Evolutionary conservation across 2,797 vertebrate genomes (phyloP), one percentile per base, ranked within the genome.

Genomic region (Betta splendens): DNA sequence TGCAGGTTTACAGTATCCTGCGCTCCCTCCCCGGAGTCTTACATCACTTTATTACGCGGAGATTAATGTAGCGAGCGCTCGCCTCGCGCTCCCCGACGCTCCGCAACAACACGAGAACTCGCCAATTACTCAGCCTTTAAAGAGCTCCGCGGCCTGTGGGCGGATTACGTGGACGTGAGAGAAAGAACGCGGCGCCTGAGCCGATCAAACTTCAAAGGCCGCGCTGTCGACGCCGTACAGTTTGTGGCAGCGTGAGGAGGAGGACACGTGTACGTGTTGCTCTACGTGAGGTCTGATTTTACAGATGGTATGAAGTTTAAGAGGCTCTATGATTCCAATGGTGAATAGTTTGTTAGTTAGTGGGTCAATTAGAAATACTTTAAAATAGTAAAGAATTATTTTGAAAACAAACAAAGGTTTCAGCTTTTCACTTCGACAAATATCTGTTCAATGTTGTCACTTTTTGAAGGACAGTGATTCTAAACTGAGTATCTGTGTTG

Each of bases 81-180:
- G 72, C 59, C 59, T 44, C 7, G 47, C 52, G 57, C 49, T 55
- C 57, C n/a, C 28, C 3, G 22, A 39, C 43, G 64, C 62, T 53
- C 48, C 2, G 56, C 60, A 60, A 55, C 75, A 51, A 53, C 75
- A 51, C 6, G 21, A 4, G 3, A 46, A 74, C 69, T 66, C 75
- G 69, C 72, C 80, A 85, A 81, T 85, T 80, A 85, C 75, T 77
- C 58, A 22, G 72, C 47, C 67, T 57, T 57, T 70, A 72, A 73
- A 67, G 61, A 64, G 64, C 54, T 51, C 11, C 0, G 50, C 50
- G 20, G 60, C 36, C 23, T 52, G 80, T 71, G 74, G 81, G 75
- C 43, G 81, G 86, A 84, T 88, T 73, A 79, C 0, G 28, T 50
- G 39, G 39, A 58, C 65, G 67, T 9, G 38, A 44, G 52, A 66